Base-by-base conservation (phyloP, 2,888 invertebrate genomes). In the Philopedon plagiatum region DNA sequence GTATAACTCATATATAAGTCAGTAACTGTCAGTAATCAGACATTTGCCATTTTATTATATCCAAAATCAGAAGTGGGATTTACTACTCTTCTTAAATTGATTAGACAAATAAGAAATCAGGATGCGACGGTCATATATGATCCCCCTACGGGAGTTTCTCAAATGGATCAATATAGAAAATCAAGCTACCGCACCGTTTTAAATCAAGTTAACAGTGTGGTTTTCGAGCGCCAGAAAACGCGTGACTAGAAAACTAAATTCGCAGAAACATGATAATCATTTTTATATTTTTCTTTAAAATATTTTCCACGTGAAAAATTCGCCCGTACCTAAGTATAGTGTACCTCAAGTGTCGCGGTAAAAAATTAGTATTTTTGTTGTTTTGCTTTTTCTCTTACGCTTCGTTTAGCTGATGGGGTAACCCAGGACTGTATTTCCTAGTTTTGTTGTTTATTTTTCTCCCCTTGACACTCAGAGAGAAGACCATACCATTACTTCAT, bases 171-270 rank as follows among this genome's bases (percentile, higher is more conserved):
- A 19, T 44, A 44, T 44, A 44, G 18, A 19, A 44, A 18, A 18
- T 44, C 39, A 39, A 15, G 39, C n/a, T n/a, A n/a, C n/a, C n/a
- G 3, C 13, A 39, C 44, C 44, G 19, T 44, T 44, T 44, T 19
- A 44, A 44, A 44, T 44, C 44, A 44, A 44, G 44, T 44, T 44
- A 44, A 19, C 44, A 44, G 44, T 44, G 19, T 44, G 44, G 44
- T 44, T 44, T 44, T 44, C 44, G 18, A 44, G 19, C 44, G 44
- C 19, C 44, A 9, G 19, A 44, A 19, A 44, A 44, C 19, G 44
- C 44, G 19, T 44, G 44, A 44, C 44, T 44, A 9, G 44, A 44
- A 44, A 44, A 15, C 18, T 5, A 7, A 13, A 41, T 41, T 18
- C 15, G 18, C 18, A 41, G 18, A 41, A 41, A 18, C 41, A 41